Conservation (phyloP, 2,797 vertebrate genomes). For the Apogon hyalosoma region DNA sequence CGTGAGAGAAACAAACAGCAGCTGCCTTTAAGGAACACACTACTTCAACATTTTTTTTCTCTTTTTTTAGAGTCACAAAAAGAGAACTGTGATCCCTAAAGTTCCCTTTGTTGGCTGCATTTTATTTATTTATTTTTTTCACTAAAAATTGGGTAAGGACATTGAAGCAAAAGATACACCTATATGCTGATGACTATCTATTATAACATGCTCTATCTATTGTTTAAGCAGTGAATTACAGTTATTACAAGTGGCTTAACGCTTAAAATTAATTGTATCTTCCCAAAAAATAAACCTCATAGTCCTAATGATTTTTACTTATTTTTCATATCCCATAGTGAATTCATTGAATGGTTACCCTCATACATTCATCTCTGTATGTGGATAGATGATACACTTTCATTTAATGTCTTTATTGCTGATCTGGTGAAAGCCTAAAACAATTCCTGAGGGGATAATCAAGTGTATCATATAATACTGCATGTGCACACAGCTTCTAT, state of each 20-base stretch:
- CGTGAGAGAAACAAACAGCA: constrained; percentile 69
- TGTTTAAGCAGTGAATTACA: too few species aligned
- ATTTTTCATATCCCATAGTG: not conserved
- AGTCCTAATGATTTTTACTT: not conserved
- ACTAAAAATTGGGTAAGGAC: too few species aligned
- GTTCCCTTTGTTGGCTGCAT: too few species aligned
- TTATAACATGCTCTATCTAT: too few species aligned
- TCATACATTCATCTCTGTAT: not conserved
- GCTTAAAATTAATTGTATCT: not conserved
- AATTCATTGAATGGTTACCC: not conserved
- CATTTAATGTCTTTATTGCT: not conserved
- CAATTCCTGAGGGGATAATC: too few species aligned
- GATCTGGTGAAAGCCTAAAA: not conserved
- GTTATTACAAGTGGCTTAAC: not conserved
- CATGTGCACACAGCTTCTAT: too few species aligned
- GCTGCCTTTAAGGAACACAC: constrained; percentile 39
- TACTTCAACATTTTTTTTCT: constrained; percentile 14
- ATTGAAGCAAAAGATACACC: too few species aligned
- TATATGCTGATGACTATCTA: too few species aligned
- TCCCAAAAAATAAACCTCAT: not conserved
- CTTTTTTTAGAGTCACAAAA: too few species aligned
- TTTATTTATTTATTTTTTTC: too few species aligned
- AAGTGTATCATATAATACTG: too few species aligned
- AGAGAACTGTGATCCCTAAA: too few species aligned
- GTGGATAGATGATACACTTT: not conserved